Conservation (phyloP, 2,888 invertebrate species). For the Elegia similella region DNA sequence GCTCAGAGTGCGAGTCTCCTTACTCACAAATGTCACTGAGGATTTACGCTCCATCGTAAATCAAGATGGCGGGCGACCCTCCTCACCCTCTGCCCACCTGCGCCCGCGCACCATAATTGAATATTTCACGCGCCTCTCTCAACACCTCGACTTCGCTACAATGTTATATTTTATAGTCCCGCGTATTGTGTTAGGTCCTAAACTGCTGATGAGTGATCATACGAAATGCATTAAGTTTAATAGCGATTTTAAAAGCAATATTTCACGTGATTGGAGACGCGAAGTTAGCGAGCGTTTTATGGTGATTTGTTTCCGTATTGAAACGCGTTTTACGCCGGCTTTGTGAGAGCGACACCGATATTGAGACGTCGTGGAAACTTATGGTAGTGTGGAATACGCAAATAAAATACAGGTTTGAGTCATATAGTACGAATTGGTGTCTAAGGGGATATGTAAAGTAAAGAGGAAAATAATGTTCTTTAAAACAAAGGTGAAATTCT, state of each 20-base stretch:
- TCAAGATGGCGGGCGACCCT: constrained; percentile 73
- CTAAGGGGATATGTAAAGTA: too few species aligned
- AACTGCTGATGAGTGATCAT: constrained; percentile 79
- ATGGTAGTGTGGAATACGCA: neutral
- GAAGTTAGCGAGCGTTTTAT: constrained; percentile 71
- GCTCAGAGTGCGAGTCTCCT: constrained; percentile 53
- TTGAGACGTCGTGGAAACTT: constrained; percentile 36
- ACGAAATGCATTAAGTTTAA: constrained; percentile 74
- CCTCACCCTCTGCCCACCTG: constrained; percentile 57
- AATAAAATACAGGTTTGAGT: neutral
- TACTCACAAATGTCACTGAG: constrained; percentile 76
- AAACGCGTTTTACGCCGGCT: constrained; percentile 44
- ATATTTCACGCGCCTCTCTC: constrained; percentile 78
- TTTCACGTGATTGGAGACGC: constrained; percentile 71
- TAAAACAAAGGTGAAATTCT: too few species aligned
- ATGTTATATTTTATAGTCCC: constrained; percentile 73
- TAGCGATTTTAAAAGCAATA: constrained; percentile 77
- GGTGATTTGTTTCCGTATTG: constrained; percentile 78
- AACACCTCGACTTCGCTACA: constrained; percentile 76
- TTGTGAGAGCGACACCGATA: constrained; percentile 51
- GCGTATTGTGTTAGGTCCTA: constrained; percentile 78
- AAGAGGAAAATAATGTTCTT: too few species aligned
- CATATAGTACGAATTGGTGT: neutral
- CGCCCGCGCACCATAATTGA: constrained; percentile 77
- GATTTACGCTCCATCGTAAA: constrained; percentile 78